These are phyloP conservation scores for Argynnis bischoffii DNA, from an alignment of 2,888 invertebrate genomes.

Conservation along the genomic window DNA sequence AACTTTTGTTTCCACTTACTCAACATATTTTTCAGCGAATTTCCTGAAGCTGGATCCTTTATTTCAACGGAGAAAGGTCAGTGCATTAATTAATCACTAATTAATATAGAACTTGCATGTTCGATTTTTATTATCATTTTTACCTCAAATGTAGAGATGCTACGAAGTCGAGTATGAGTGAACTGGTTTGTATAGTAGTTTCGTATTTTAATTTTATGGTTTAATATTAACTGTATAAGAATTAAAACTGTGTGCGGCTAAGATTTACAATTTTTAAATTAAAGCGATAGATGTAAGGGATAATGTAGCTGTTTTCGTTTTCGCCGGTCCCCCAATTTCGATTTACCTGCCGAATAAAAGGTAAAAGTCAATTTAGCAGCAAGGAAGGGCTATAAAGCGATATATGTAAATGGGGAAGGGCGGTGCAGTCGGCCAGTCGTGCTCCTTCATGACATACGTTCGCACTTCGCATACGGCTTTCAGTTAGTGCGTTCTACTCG, in stretches of 20 bases:
- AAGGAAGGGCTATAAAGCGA: conserved; percentile 76
- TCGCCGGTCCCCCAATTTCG: conserved; percentile 72
- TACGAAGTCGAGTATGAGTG: conserved; percentile 44
- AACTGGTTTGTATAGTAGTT: conserved; percentile 31
- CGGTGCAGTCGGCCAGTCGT: conserved; percentile 69
- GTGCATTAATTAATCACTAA: conserved; percentile 42
- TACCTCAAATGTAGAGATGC: conserved; percentile 47
- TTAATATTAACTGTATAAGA: conserved; percentile 25
- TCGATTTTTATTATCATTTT: conserved; percentile 25
- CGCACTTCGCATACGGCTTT: conserved; percentile 49
- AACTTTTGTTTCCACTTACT: conserved; percentile 47
- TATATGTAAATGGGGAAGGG: conserved; percentile 79
- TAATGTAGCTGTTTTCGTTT: conserved; percentile 54
- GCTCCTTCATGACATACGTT: conserved; percentile 55
- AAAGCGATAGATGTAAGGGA: conserved; percentile 53
- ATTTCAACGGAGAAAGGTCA: conserved; percentile 48
- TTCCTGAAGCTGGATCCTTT: conserved; percentile 50
- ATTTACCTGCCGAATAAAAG: conserved; percentile 80
- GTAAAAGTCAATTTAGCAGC: conserved; percentile 80
- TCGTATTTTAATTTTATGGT: conserved; percentile 28
- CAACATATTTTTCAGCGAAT: conserved; percentile 31
- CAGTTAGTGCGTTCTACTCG: conserved; percentile 46
- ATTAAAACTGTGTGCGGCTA: conserved; percentile 34
- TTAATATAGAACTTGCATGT: conserved; percentile 35
- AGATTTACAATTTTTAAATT: conserved; percentile 40